Base-by-base conservation (phyloP, 2,113 vertebrate species). In the Tragelaphus strepsiceros region DNA sequence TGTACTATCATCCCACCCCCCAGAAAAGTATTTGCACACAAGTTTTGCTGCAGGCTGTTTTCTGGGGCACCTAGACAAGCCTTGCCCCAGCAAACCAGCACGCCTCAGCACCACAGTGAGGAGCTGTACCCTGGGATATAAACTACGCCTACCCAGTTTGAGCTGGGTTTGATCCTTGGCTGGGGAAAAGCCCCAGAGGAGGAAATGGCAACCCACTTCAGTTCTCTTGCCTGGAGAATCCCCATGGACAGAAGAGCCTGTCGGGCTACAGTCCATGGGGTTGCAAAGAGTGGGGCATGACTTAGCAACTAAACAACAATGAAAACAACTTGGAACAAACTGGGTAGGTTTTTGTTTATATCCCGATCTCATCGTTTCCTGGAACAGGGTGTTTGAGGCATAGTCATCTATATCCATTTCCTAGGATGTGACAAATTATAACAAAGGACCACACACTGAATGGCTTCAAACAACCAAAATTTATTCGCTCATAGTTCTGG, bases 31-130 rank as follows among this genome's bases (percentile, higher is more conserved):
- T 46, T 28, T 10, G 3, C 77, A 39, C 35, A 56, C 7, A 7
- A 32, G 24, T 28, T 64, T 8, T 28, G 49, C 89, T 7, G 19
- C 56, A 15, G 32, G n/a, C 11, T n/a, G 2, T 46, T 54, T 59
- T 3, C n/a, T 2, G 2, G 28, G 32, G 12, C 13, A 14, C 62
- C 46, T 2, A 2, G 15, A 14, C 26, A 30, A 7, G 74, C 0
- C 53, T 32, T 26, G 14, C 2, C 35, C 46, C 61, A 35, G 51
- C 3, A 12, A 19, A 11, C 6, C 1, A 15, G 26, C 19, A 0
- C 32, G 22, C 46, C 9, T 2, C 30, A 2, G 39, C 46, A 30
- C 43, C 46, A 54, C 5, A 0, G 35, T 5, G 13, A n/a, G 59
- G 15, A 17, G 19, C 71, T 49, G 9, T 16, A 10, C 7, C 5